Base-by-base conservation (phyloP, 1,140 invertebrate genomes). In the Babylonia areolata region DNA sequence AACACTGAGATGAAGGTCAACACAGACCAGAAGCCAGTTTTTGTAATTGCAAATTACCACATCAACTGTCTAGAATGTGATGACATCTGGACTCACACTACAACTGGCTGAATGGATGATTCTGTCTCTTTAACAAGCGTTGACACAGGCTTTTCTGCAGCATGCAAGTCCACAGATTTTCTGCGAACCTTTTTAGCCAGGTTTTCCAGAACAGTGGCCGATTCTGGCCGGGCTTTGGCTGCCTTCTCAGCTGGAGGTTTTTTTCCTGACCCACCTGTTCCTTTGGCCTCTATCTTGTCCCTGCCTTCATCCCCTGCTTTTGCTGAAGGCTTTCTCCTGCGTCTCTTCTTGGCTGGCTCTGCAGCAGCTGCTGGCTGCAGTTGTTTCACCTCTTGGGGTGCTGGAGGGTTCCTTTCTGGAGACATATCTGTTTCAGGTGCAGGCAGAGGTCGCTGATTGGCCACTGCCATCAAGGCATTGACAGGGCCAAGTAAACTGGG, bases 391-490 rank as follows among this genome's bases (percentile, higher is more conserved):
- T 35, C 31, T 9, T 35, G 71, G 12, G 71, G 6, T 33, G 9
- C 40, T 11, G 3, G 33, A 2, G 75, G 6, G 75, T 37, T 80
- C 28, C 40, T 54, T 33, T 31, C 40, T 31, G 35, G 17, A 17
- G 64, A n/a, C 15, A 9, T 73, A 46, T 84, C 82, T 42, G 40
- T 31, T n/a, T 73, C 82, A 3, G 69, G 82, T 6, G 69, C 69
- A 33, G 82, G 82, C 69, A 75, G 40, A 58, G 64, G 64, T 15
- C 82, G 64, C 82, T 84, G 82, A n/a, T 73, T 84, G 82, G 82
- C 82, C 35, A 84, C 82, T 17, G 82, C 82, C 82, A 84, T 84
- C n/a, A 84, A 46, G 64, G 82, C 82, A 42, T 75, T 84, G 33
- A 84, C 51, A 17, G 82, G 82, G 6, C 82, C 82, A 2, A 84